phyloP scores from a whole-genome alignment of 2,797 vertebrate genomes.

The Monodelphis domestica region DNA sequence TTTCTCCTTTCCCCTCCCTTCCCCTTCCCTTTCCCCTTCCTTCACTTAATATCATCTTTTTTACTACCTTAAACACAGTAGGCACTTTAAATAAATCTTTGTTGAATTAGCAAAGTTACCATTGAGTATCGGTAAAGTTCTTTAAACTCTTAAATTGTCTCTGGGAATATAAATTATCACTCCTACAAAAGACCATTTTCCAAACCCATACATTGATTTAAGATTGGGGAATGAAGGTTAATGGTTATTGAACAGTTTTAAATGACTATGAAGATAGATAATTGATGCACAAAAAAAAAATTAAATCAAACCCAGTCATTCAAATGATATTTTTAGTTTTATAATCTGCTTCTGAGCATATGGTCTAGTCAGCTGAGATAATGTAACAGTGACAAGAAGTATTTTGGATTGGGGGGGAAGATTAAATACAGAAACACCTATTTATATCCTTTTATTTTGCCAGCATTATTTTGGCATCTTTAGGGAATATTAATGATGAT shows the following conservation, averaged over 20 bases:
- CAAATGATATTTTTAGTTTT: constrained; percentile 51
- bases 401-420: constrained; percentile 45
- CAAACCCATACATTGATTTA: neutral
- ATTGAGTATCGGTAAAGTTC: neutral
- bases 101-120: neutral
- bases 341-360: constrained; percentile 50
- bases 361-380: constrained; percentile 41
- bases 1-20: too few species aligned
- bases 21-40: too few species aligned
- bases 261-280: constrained; percentile 29
- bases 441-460: constrained; percentile 42
- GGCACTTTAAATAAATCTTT: neutral
- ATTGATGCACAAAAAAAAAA: constrained; percentile 6
- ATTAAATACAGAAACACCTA: constrained; percentile 48
- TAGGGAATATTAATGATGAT: constrained; percentile 19
- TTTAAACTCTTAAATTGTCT: neutral
- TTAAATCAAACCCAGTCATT: neutral
- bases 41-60: neutral
- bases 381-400: constrained; percentile 39
- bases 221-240: neutral
- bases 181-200: neutral
- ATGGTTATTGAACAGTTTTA: constrained; percentile 1
- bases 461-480: constrained; percentile 52
- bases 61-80: neutral
- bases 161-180: neutral